Evolutionary conservation across 2,888 invertebrate species (phyloP).

Genomic region (Hipparchia semele): DNA sequence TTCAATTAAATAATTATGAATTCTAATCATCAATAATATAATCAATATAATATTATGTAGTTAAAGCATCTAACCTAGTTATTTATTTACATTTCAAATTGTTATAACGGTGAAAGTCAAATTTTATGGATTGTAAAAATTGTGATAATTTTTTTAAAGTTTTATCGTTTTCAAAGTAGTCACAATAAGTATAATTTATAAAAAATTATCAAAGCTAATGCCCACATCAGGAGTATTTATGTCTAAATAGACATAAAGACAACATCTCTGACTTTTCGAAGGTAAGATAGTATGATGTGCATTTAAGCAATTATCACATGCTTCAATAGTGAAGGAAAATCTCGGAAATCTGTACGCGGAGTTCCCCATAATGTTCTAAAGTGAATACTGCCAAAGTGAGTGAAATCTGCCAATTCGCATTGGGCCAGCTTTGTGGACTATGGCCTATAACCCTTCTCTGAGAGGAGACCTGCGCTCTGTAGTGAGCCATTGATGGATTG

Average conservation of each 20-base stretch:
- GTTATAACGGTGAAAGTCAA: conserved; percentile 58
- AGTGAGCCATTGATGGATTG: no score
- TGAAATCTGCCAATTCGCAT: no score
- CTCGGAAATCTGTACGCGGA: no score
- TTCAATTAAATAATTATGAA: conserved; percentile 74
- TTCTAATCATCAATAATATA: conserved; percentile 60
- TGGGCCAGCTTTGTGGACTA: no score
- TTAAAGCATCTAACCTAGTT: conserved; percentile 69
- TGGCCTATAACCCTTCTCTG: no score
- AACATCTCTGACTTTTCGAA: no score
- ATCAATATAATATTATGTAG: conserved; percentile 42
- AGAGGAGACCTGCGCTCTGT: no score
- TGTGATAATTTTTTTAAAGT: conserved; percentile 25
- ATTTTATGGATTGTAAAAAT: conserved; percentile 26
- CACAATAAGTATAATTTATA: background rate
- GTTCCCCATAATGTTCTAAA: no score
- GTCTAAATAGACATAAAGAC: background rate
- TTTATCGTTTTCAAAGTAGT: conserved; percentile 14
- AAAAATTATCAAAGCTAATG: conserved; percentile 11
- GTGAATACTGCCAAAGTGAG: no score
- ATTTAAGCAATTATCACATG: no score
- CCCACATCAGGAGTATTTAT: background rate
- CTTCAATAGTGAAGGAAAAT: no score
- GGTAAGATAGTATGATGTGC: no score
- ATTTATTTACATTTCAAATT: conserved; percentile 74